Conservation (phyloP, 2,888 invertebrate genomes). For the Schizotus pectinicornis region DNA sequence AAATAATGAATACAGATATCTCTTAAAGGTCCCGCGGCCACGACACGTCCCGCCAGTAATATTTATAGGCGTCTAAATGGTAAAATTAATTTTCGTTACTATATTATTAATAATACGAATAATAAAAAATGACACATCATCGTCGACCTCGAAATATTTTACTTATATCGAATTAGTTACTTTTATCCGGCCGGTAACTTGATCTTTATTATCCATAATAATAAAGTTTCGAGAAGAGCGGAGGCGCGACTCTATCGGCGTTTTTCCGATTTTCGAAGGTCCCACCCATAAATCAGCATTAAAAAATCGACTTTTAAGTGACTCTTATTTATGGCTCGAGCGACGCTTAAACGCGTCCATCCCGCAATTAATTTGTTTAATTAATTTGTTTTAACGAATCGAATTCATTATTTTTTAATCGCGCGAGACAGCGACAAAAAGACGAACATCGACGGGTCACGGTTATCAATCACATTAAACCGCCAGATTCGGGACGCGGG, state of each 20-base stretch:
- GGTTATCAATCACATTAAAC: conserved; percentile 19
- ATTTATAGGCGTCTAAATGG: conserved; percentile 28
- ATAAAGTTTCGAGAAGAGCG: not conserved
- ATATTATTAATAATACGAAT: conserved; percentile 30
- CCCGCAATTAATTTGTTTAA: conserved; percentile 1
- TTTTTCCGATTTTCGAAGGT: conserved; percentile 1
- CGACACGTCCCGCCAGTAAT: conserved; percentile 20
- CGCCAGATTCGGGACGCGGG: conserved; percentile 6
- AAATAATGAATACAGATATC: conserved; percentile 22
- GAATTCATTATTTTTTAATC: conserved; percentile 28
- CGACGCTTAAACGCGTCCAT: not conserved
- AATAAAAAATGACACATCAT: conserved; percentile 32
- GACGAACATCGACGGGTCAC: conserved; percentile 20
- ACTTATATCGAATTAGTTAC: conserved; percentile 21
- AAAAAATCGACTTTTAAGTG: conserved; percentile 17
- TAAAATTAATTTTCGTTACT: conserved; percentile 30
- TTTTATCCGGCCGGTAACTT: conserved; percentile 15
- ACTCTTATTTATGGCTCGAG: no score
- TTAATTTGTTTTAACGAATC: conserved; percentile 19
- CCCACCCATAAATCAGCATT: conserved; percentile 11
- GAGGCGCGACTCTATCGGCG: conserved; percentile 11
- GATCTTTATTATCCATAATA: conserved; percentile 23
- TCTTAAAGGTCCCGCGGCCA: conserved; percentile 22
- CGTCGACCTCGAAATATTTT: conserved; percentile 31
- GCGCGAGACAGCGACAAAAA: conserved; percentile 23